Evolutionary conservation across 2,113 vertebrate species (phyloP), one percentile per base, ranked within the genome.

Genomic region (Motacilla tschutschensis): DNA sequence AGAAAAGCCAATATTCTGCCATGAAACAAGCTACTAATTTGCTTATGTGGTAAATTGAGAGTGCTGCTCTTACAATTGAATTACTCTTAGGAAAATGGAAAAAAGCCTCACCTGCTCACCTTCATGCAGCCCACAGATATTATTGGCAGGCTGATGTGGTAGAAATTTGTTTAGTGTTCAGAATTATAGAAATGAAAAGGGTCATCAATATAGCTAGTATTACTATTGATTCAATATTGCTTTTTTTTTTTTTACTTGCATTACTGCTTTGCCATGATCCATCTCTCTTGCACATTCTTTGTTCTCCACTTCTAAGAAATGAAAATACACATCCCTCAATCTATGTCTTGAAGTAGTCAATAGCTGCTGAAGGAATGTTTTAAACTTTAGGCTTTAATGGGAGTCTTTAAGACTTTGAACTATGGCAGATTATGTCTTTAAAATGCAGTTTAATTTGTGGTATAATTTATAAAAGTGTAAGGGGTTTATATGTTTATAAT

Each of bases 141-240:
- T 85, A 79, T 65, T 79, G 80, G 15, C 41, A 76, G 66, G 20
- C 73, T 92, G 50, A 55, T 88, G 47, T 55, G 22, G 33, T 62
- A 62, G 57, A 85, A 70, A 72, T 87, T 26, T 80, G 35, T 79
- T 85, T 90, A 90, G 59, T 93, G 72, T 35, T 89, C 87, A 84
- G 62, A 67, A 48, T 84, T 55, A 50, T 73, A 78, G 83, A 83
- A 79, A 77, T 72, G 79, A 94, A 93, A 90, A 75, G 51, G 67
- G 41, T 72, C 67, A 81, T 94, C 83, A 87, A 60, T 93, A 81
- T 63, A 67, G 29, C 29, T 91, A 77, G 91, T 95, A 88, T 65
- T 78, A 67, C 43, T 93, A 90, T 93, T 94, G 94, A 94, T 92
- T 94, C 71, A 76, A 71, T 69, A 69, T 51, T 71, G 64, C 10